Percentiles rank a stretch among this genome's conserved stretches.
Evolutionary conservation across 2,888 invertebrate species (phyloP).

Genomic region (Tenthredo distinguenda): DNA sequence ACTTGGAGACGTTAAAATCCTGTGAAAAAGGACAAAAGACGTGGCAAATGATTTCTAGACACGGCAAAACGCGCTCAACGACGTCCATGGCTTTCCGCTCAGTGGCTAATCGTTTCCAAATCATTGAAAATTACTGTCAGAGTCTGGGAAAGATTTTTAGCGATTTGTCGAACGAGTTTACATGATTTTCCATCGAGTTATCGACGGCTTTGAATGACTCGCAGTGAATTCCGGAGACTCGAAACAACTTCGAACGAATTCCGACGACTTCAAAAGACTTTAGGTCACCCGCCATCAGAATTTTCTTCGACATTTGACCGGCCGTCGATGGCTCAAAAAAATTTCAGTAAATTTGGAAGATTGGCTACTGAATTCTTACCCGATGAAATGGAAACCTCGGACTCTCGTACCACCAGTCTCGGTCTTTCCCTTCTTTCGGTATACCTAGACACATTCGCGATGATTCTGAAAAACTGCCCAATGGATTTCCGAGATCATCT

Average conservation of each 20-base stretch:
- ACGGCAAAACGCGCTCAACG: neutral
- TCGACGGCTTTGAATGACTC: neutral
- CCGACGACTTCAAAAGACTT: too few species aligned
- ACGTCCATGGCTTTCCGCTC: neutral
- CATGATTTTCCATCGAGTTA: neutral
- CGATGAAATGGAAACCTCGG: neutral
- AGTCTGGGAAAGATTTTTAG: neutral
- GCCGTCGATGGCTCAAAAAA: neutral
- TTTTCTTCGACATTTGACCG: neutral
- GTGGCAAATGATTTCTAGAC: neutral
- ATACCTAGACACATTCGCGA: neutral
- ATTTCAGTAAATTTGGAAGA: neutral
- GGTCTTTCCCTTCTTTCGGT: neutral
- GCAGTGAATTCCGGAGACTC: neutral
- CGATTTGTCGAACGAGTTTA: neutral
- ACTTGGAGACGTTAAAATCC: neutral
- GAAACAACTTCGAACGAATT: neutral
- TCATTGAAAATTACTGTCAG: neutral
- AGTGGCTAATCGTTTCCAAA: neutral
- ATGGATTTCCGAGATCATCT: constrained; percentile 10
- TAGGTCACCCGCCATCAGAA: neutral
- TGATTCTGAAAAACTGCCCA: neutral
- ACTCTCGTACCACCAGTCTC: neutral
- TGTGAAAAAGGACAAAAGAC: neutral
- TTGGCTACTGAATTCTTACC: neutral